phyloP scores from a whole-genome alignment of 2,113 vertebrate species.

The Myocastor coypus region DNA sequence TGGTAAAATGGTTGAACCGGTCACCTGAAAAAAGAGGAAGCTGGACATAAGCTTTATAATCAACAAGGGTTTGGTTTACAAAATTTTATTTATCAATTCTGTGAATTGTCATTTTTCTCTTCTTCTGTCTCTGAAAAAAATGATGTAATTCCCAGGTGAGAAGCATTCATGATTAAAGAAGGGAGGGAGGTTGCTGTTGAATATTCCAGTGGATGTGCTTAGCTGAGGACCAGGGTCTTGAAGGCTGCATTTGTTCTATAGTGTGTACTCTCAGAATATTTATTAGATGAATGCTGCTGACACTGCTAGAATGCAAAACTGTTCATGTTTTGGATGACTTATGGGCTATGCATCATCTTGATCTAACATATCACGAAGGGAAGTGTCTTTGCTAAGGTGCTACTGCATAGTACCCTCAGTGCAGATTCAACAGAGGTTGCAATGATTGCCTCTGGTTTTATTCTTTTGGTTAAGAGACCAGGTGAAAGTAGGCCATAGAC shows the following conservation, averaged over 20 bases:
- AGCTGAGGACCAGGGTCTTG: too few relatives aligned
- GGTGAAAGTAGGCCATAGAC: not conserved
- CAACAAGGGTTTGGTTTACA: not conserved
- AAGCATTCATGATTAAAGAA: not conserved
- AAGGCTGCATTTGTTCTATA: not conserved
- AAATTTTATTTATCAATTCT: not conserved
- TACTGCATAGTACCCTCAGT: not conserved
- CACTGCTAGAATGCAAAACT: not conserved
- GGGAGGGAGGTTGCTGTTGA: not conserved
- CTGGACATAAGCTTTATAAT: not conserved
- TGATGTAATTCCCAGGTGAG: not conserved
- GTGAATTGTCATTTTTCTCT: not conserved
- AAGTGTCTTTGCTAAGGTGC: not conserved
- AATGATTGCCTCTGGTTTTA: not conserved
- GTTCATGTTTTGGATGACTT: not conserved
- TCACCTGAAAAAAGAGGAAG: not conserved
- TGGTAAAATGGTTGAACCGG: not conserved
- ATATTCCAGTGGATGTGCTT: not conserved
- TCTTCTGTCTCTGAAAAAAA: not conserved
- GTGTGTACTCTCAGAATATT: not conserved
- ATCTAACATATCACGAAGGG: not conserved
- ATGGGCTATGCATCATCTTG: not conserved
- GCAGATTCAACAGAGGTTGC: not conserved
- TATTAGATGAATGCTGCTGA: not conserved
- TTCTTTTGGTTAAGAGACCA: not conserved